Evolutionary conservation across 1,140 invertebrate genomes (phyloP).

Genomic region (Macrocentrus cingulum): DNA sequence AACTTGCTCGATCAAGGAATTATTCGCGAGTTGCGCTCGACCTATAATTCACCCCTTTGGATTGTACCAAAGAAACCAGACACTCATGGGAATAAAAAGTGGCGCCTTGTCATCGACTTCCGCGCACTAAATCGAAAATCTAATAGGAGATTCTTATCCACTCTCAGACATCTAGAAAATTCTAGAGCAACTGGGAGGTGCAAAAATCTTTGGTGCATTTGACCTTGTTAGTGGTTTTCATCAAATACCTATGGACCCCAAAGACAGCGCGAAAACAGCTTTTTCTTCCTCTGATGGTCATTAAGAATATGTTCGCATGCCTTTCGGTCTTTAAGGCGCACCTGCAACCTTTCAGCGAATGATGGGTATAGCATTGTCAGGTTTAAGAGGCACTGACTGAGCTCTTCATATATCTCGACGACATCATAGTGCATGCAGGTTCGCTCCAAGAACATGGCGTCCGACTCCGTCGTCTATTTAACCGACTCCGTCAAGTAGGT

Average conservation of each 20-base stretch:
- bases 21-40: not conserved
- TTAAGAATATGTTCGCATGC: conserved; percentile 18
- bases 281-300: conserved; percentile 14
- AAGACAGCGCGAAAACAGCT: conserved; percentile 15
- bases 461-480: not conserved
- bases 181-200: not conserved
- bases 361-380: not conserved
- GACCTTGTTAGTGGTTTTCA: not conserved
- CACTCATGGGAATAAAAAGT: not conserved
- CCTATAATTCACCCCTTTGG: conserved; percentile 7
- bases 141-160: conserved; percentile 3
- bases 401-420: not conserved
- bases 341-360: not conserved
- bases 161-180: not conserved
- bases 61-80: conserved; percentile 7
- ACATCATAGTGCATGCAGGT: not conserved
- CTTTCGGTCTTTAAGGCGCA: conserved; percentile 14
- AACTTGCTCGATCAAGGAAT: conserved; percentile 1
- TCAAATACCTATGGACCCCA: not conserved
- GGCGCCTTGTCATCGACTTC: not conserved
- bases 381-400: not conserved
- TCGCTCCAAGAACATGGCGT: not conserved
- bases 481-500: not conserved
- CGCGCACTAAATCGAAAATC: conserved; percentile 3
- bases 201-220: not conserved